Evolutionary conservation across 2,888 invertebrate species (phyloP), one percentile per base, ranked within the genome.

Genomic region (Callinectes sapidus): DNA sequence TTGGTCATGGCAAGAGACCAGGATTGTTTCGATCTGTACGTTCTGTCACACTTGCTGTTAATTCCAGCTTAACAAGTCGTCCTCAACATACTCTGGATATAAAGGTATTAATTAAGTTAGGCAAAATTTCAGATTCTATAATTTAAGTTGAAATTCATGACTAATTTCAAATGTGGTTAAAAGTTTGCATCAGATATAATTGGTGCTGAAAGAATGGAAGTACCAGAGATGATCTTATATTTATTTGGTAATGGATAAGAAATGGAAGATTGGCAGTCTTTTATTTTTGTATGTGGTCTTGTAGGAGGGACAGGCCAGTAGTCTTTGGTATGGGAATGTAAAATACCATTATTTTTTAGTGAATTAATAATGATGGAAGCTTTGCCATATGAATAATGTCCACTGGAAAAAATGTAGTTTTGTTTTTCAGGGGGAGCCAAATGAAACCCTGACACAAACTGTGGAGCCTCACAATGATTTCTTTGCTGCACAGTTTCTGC

Each of bases 401-500:
- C 71, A 71, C 61, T 71, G 28, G 13, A 71, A 61, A n/a, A 23
- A 2, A n/a, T 71, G n/a, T n/a, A 6, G n/a, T 3, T 8, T n/a
- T 71, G 2, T n/a, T 61, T 93, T 93, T 87, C 94, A 95, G 94
- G 91, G 90, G 23, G 94, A 94, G 16, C 95, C 95, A 35, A 93
- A 94, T 54, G 95, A 96, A 94, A 96, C 96, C 0, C 96, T 98
- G 91, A 97, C 97, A 54, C 98, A 98, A 96, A 98, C 97, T 0
- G 98, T 98, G 2, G 97, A 97, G 16, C 99, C 99, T 0, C 98
- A 98, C 95, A 97, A 98, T 54, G 99, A 99, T 95, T 99, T 99
- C 96, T 98, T 99, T 96, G 98, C 98, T 0, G 98, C 98, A 0
- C 98, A 98, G 95, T 99, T 99, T 96, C 96, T 99, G 90, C 96